Base-by-base conservation (phyloP, 2,113 vertebrate genomes). In the Paramisgurnus dabryanus region DNA sequence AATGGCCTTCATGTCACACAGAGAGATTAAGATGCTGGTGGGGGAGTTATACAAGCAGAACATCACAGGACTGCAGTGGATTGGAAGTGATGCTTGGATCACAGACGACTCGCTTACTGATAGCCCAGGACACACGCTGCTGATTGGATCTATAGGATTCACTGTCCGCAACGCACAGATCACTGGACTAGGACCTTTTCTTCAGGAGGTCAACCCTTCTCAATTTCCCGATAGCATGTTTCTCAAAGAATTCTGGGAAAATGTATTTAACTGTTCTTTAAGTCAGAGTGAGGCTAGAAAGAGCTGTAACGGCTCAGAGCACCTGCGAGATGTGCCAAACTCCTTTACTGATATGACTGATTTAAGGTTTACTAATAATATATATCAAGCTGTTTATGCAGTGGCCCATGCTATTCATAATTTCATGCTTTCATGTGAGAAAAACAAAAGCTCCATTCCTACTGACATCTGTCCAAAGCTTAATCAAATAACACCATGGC, bases 1-100 rank as follows among this genome's bases (percentile, higher is more conserved):
- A 11, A 61, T 92, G 43, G 92, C 91, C 6, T 94, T 94, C 53
- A 89, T 92, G 90, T 90, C 91, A 55, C 92, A 93, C 82, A 88
- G 88, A 82, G 92, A 94, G 80, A 89, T 94, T 17, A 92, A 92
- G 58, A 75, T 92, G 63, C 80, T 94, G 69, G 87, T 89, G 8
- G 67, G 80, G 13, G 89, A 90, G 85, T 63, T 93, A 76, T 76
- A 89, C 64, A 87, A 27, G 17, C 89, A 90, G 50, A 93, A 92
- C 47, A 81, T 93, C 22, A 91, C 88, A 64, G 91, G 90, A 4
- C 78, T 92, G 67, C 93, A 94, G 83, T 93, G 89, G 89, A 85
- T 93, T 0, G 93, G 92, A 65, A 94, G 93, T 53, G 93, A 94
- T 5, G 92, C 93, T 49, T 94, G 93, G 93, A 91, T 94, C 82